Conservation (phyloP, 1,140 invertebrate genomes). For the Aphis craccivora region DNA sequence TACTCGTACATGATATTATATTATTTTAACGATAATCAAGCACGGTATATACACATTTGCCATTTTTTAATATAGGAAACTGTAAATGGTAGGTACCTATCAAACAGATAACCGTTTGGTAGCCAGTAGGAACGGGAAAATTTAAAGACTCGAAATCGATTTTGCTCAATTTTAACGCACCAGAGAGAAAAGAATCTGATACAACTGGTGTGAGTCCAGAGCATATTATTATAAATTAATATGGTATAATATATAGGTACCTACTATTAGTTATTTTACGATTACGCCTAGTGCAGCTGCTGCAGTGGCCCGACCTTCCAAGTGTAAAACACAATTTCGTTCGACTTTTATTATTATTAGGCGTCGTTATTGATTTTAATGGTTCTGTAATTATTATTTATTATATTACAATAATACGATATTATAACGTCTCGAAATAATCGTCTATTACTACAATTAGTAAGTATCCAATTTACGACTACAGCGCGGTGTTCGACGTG, state of each 20-base stretch:
- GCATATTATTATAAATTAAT: neutral
- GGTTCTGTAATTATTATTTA: neutral
- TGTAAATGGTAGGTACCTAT: neutral
- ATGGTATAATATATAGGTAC: neutral
- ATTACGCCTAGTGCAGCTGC: neutral
- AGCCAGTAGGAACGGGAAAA: neutral
- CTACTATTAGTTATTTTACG: neutral
- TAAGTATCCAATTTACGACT: conserved; percentile 1
- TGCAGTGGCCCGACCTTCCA: neutral
- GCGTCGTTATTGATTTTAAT: neutral
- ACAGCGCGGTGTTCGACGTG: neutral
- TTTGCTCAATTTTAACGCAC: neutral
- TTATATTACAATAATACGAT: too few species aligned
- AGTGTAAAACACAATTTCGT: neutral
- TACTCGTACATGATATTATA: neutral
- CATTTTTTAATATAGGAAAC: neutral
- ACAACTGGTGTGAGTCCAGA: neutral
- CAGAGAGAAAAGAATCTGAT: neutral
- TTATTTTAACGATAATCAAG: neutral
- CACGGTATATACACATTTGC: neutral
- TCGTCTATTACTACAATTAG: neutral
- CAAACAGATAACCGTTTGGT: neutral
- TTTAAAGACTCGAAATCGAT: neutral
- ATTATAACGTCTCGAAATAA: neutral
- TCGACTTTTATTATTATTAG: neutral